Evolutionary conservation across 2,113 vertebrate species (phyloP).

Genomic region (Chelonoidis abingdonii): DNA sequence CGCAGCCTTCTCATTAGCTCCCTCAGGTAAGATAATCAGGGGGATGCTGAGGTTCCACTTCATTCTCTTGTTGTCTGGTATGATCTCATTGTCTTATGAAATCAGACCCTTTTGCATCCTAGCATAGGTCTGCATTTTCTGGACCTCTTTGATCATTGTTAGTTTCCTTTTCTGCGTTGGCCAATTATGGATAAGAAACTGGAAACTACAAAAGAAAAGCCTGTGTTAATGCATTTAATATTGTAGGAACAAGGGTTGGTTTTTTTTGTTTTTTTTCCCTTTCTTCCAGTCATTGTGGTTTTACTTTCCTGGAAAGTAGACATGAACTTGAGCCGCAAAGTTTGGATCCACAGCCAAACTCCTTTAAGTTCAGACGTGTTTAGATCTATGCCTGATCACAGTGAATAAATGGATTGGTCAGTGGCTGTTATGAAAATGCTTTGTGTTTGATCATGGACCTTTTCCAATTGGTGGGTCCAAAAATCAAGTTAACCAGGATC

Average conservation of each 20-base stretch:
- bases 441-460: not conserved
- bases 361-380: not conserved
- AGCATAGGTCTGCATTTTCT: not conserved
- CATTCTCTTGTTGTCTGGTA: not conserved
- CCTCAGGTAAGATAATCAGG: not conserved
- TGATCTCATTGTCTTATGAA: not conserved
- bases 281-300: not conserved
- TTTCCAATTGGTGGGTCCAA: not conserved
- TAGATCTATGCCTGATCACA: not conserved
- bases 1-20: not conserved
- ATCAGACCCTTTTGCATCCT: not conserved
- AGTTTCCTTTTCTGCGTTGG: not conserved
- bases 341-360: not conserved
- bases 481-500: not conserved
- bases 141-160: not conserved
- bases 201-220: not conserved
- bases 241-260: rapidly evolving
- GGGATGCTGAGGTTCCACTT: rapidly evolving
- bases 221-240: not conserved
- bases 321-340: not conserved
- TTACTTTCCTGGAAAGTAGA: not conserved
- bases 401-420: not conserved
- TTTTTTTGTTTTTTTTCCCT: not conserved
- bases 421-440: not conserved
- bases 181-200: not conserved